Conservation (phyloP, 2,888 invertebrate species). For the Drosophila phalerata region DNA sequence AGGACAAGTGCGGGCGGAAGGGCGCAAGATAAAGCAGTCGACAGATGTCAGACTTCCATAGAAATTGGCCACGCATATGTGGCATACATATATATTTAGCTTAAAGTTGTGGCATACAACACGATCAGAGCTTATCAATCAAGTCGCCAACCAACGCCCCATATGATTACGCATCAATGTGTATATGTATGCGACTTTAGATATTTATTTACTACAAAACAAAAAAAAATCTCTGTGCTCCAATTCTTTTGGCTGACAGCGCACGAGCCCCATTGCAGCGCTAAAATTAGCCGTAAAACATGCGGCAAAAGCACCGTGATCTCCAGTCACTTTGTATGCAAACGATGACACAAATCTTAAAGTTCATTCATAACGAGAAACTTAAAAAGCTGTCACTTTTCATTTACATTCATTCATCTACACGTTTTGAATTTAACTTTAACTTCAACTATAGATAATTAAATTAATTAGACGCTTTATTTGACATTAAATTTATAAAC, state of each 20-base stretch:
- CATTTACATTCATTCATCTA: no score
- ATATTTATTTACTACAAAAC: conserved; percentile 9
- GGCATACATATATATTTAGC: conserved; percentile 36
- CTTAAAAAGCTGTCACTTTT: no score
- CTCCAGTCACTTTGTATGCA: conserved; percentile 7
- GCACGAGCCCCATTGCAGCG: conserved; percentile 31
- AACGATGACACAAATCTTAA: conserved; percentile 4
- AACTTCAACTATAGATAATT: no score
- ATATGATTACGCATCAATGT: conserved; percentile 35
- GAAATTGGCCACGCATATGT: conserved; percentile 6
- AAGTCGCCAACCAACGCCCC: conserved; percentile 10
- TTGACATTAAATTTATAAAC: no score
- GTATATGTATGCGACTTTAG: conserved; percentile 2
- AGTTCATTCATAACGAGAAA: background rate
- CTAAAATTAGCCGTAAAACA: conserved; percentile 52
- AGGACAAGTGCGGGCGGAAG: conserved; percentile 61
- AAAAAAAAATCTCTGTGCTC: conserved; percentile 44
- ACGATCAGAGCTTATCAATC: conserved; percentile 52
- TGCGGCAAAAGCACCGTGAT: conserved; percentile 27
- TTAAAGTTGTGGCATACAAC: conserved; percentile 19
- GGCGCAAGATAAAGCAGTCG: conserved; percentile 55
- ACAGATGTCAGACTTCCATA: conserved; percentile 5
- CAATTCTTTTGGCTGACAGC: conserved; percentile 37
- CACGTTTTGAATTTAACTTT: no score
- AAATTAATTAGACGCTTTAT: no score